Evolutionary conservation across 2,888 invertebrate species (phyloP), one percentile per base, ranked within the genome.

Genomic region (Melinaea menophilus): DNA sequence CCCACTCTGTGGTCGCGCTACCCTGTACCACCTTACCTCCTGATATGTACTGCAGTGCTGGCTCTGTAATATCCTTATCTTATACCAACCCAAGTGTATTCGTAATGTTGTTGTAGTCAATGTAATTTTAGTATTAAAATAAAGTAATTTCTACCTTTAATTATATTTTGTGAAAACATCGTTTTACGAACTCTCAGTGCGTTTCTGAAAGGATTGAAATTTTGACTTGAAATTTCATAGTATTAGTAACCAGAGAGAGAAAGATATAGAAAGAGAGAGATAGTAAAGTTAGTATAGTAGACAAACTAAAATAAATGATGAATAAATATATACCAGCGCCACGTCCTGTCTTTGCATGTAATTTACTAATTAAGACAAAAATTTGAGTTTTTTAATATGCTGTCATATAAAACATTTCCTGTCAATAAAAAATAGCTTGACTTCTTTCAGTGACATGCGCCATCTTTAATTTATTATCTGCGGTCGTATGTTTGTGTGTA

Each of bases 1-100:
- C 83, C 80, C 85, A 86, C 71, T 81, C 85, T 54, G 75, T 70
- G 46, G 89, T 89, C 68, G 79, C 75, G 45, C 72, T 76, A 47
- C 88, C 85, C 72, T 74, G 71, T 34, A 69, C 62, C 34, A 71
- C 76, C 45, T 56, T 67, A 45, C 66, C 72, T 2, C 70, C 72
- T 55, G 61, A 56, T 60, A 74, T 66, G 59, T 68, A 59, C 58
- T 62, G 58, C 56, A 60, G 65, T 48, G 48, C 11, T 9, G 41
- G 41, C 9, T 41, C 41, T 41, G 9, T 9, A 41, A 41, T 9
- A 41, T 41, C 1, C 22, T 22, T 22, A 22, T 22, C 22, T 22
- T 22, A 22, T 22, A 22, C 22, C 22, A 22, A 22, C 22, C 22
- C 22, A 22, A 22, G 22, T 22, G 22, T 22, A 22, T 37, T 37